These are phyloP conservation scores for Paradisaea rubra DNA, from an alignment of 2,113 vertebrate genomes.

Conservation along the genomic window DNA sequence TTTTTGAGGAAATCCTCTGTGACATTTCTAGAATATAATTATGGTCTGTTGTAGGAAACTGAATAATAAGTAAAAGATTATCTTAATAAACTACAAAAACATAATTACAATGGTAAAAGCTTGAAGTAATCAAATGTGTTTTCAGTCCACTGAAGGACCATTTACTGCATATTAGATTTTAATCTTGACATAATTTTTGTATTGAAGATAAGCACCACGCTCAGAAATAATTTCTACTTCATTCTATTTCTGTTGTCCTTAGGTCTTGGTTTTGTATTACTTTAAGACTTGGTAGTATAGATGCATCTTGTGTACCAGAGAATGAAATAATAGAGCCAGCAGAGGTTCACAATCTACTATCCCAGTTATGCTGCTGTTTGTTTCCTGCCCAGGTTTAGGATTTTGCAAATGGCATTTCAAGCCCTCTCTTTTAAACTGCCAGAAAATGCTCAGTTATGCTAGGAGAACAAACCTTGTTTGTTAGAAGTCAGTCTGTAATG, in stretches of 20 bases:
- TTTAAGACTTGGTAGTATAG: neutral
- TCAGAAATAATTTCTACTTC: neutral
- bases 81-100: neutral
- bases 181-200: slow-evolving; percentile 4
- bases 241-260: neutral
- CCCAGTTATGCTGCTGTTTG: neutral
- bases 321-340: neutral
- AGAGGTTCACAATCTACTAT: neutral
- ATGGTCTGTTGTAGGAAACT: neutral
- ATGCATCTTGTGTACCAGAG: neutral
- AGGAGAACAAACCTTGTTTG: neutral
- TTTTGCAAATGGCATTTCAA: neutral
- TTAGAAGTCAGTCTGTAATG: neutral
- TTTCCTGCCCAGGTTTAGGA: neutral
- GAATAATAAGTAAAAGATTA: neutral
- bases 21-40: neutral
- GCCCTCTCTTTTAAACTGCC: neutral
- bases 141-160: slow-evolving; percentile 18
- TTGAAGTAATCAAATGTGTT: neutral
- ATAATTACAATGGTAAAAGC: neutral
- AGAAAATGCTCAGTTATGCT: neutral
- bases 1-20: neutral
- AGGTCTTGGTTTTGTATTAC: neutral
- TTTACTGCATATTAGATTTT: slow-evolving; percentile 24
- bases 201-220: neutral